Percentiles rank a stretch among this genome's conserved stretches.
phyloP scores from a whole-genome alignment of 2,113 vertebrate genomes.

The Gallinago paraguaiae region DNA sequence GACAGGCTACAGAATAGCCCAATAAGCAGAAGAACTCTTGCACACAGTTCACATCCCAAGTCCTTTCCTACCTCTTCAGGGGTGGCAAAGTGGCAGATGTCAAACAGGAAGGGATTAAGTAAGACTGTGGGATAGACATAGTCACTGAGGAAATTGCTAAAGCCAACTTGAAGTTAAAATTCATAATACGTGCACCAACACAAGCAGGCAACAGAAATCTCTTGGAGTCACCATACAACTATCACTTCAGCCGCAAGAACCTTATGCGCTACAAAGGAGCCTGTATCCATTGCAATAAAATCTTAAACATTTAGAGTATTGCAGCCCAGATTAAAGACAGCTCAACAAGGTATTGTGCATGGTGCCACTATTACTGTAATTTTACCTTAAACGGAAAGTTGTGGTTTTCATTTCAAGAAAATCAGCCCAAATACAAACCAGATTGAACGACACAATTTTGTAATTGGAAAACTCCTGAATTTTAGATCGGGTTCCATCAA shows the following conservation, averaged over 20 bases:
- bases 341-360: background rate
- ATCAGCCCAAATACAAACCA: background rate
- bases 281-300: background rate
- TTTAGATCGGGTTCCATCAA: background rate
- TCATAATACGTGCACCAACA: background rate
- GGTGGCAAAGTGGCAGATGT: background rate
- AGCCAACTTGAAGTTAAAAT: background rate
- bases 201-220: background rate
- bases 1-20: background rate
- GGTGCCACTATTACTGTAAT: background rate
- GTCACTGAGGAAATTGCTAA: background rate
- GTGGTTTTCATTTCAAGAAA: background rate
- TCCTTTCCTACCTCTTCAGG: background rate
- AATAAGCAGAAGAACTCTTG: background rate
- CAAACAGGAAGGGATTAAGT: background rate
- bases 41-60: background rate
- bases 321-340: background rate
- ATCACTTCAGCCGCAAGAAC: background rate
- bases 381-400: background rate
- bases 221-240: background rate
- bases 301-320: background rate
- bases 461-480: background rate
- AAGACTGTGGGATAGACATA: background rate
- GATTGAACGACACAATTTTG: background rate
- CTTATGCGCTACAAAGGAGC: background rate